Evolutionary conservation across 1,140 invertebrate species (phyloP), one percentile per base, ranked within the genome.

Genomic region (Schlechtendalia chinensis): DNA sequence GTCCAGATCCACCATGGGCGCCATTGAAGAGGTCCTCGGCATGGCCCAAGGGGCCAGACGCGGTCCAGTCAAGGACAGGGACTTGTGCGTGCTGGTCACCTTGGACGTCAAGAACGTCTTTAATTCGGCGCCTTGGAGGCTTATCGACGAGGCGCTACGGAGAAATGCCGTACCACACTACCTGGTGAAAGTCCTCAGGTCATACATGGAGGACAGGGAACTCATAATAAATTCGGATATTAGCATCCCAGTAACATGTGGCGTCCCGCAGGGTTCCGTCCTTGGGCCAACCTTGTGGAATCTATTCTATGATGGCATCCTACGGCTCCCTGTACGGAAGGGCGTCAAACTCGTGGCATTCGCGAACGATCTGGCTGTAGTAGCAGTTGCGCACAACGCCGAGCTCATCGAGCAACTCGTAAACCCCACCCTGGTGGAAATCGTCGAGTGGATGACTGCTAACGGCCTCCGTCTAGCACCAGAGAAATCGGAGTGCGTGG

Each of bases 261-360:
- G 53, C 19, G 74, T 77, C 8, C 74, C 63, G 10, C 77, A 80
- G 58, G 54, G 58, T 1, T 59, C 54, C 1, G 45, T 45, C 1
- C 16, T 80, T 1, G 77, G 58, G 1, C 77, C 77, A 58, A 61
- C 45, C 5, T 27, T 80, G 29, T 80, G 77, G 77, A 80, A 80
- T 29, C 6, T 56, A n/a, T 56, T 56, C 10, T 56, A 56, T 56
- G 54, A 56, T 56, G 54, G 54, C 1, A 3, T 56, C 1, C 54
- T 56, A 17, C n/a, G 54, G 54, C 17, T 27, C 6, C 8, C 8
- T 3, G 24, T 45, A 16, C 24, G 12, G 1, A 19, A 45, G 12
- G 58, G 58, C 1, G 12, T 80, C 12, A 29, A 59, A 3, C 5
- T 80, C 14, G 16, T 80, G 1, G 77, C 24, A 12, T 80, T 63